These are phyloP conservation scores for Muscina levida DNA, from an alignment of 2,888 invertebrate species.

Conservation along the genomic window DNA sequence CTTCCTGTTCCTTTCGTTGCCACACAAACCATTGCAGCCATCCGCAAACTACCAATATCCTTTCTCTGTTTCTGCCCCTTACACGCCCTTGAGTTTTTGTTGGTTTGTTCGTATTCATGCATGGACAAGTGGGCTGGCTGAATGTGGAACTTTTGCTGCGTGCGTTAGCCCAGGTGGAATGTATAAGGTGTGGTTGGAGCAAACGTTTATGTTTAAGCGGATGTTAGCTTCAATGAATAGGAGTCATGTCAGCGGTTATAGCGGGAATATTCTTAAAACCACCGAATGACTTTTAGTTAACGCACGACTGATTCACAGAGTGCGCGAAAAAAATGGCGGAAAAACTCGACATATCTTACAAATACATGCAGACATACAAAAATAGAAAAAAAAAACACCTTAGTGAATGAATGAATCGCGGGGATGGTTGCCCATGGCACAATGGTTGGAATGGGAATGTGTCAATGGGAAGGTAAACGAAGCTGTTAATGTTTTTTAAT, in stretches of 20 bases:
- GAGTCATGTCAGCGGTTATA: slow-evolving; percentile 22
- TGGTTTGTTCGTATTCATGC: neutral
- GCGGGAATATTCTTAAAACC: slow-evolving; percentile 39
- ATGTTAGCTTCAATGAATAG: slow-evolving; percentile 56
- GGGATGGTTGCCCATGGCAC: neutral
- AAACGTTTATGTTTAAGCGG: slow-evolving; percentile 52
- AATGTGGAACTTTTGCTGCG: neutral
- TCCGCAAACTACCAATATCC: slow-evolving; percentile 40
- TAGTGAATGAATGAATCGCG: neutral
- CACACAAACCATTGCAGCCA: neutral
- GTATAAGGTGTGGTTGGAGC: neutral
- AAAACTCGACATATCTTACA: slow-evolving; percentile 10
- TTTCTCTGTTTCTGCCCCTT: too few relatives aligned
- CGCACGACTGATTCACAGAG: slow-evolving; percentile 43
- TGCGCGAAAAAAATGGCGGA: slow-evolving; percentile 23
- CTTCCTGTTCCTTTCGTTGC: neutral
- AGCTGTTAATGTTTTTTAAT: too few relatives aligned
- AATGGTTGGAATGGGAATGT: too few relatives aligned
- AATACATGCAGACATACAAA: slow-evolving; percentile 17
- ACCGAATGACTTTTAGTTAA: slow-evolving; percentile 52
- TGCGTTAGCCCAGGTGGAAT: neutral
- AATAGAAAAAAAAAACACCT: neutral
- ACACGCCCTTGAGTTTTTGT: too few relatives aligned
- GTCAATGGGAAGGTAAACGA: too few relatives aligned
- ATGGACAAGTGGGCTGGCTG: neutral